These are phyloP conservation scores for Dolichallabes microphthalmus DNA, from an alignment of 2,113 vertebrate species.

Conservation along the genomic window DNA sequence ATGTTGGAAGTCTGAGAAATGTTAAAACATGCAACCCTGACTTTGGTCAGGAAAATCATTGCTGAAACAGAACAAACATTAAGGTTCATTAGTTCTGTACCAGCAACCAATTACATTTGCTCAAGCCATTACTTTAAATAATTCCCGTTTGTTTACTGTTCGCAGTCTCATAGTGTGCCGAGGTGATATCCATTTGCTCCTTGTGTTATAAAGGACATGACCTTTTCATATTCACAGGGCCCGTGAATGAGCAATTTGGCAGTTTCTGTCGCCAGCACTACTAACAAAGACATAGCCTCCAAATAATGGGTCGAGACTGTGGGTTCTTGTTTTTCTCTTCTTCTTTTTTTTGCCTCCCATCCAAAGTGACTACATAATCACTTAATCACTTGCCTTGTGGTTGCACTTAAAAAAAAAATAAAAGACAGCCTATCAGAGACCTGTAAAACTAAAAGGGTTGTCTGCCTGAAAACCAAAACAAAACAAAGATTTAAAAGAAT, in stretches of 20 bases:
- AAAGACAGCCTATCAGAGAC: not conserved
- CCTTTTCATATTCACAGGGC: constrained; percentile 48
- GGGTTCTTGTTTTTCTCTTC: constrained; percentile 14
- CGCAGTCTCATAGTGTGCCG: constrained; percentile 11
- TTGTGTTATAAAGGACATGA: constrained; percentile 52
- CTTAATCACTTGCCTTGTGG: constrained; percentile 42
- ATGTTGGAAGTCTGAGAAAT: not conserved
- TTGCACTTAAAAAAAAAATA: constrained; percentile 15
- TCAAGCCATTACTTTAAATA: constrained; percentile 26
- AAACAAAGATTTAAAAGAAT: not conserved
- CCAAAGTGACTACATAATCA: constrained; percentile 43
- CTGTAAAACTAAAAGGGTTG: not conserved
- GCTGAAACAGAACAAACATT: constrained; percentile 15
- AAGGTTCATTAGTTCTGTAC: constrained; percentile 18
- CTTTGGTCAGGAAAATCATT: not conserved
- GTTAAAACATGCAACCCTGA: not conserved
- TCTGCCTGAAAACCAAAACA: not conserved
- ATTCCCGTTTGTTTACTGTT: constrained; percentile 37
- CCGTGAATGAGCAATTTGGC: constrained; percentile 41
- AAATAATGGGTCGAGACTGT: constrained; percentile 35
- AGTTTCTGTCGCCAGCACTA: constrained; percentile 13
- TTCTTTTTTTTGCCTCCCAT: constrained; percentile 1
- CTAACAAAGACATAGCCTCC: constrained; percentile 43
- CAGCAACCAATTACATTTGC: constrained; percentile 25
- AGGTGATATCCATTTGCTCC: constrained; percentile 42